A percentile compares a stretch with the other conserved stretches of the same genome.
These are phyloP conservation scores for Rachycentron canadum DNA, from an alignment of 2,797 vertebrate species.

Conservation along the genomic window DNA sequence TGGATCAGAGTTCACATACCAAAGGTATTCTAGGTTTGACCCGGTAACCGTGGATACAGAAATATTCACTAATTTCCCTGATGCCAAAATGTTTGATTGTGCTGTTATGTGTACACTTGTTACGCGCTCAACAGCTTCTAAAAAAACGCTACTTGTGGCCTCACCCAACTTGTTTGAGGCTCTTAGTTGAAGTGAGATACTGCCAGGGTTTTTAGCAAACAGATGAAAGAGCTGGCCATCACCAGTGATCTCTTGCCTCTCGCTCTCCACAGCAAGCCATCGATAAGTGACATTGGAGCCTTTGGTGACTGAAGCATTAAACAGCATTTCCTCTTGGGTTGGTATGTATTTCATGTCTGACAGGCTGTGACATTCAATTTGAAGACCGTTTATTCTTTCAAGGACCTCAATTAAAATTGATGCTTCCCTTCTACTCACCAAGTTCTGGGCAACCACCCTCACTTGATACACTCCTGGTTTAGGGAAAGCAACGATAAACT, in stretches of 20 bases:
- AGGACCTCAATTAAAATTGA: conserved; percentile 76
- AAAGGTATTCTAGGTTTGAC: conserved; percentile 82
- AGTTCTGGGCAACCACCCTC: conserved; percentile 75
- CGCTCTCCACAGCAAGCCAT: conserved; percentile 74
- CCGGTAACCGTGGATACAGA: conserved; percentile 75
- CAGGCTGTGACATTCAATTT: conserved; percentile 70
- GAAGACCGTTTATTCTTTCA: conserved; percentile 80
- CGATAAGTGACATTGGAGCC: conserved; percentile 84
- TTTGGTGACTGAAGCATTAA: conserved; percentile 68
- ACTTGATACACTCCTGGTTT: conserved; percentile 80
- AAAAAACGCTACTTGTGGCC: conserved; percentile 48
- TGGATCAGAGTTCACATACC: conserved; percentile 70
- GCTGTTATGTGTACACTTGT: conserved; percentile 63
- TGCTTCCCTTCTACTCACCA: conserved; percentile 73
- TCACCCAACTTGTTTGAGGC: conserved; percentile 82
- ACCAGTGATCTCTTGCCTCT: conserved; percentile 28
- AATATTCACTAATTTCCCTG: conserved; percentile 75
- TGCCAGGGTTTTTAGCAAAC: conserved; percentile 69
- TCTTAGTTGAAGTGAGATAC: conserved; percentile 71
- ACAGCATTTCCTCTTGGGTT: conserved; percentile 68
- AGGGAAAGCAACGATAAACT: conserved; percentile 77
- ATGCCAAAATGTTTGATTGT: conserved; percentile 48
- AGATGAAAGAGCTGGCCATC: conserved; percentile 69
- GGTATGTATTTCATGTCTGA: conserved; percentile 74
- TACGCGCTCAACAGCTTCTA: conserved; percentile 77